Conservation (phyloP, 1,140 invertebrate genomes). For the Drosophila nikananu region DNA sequence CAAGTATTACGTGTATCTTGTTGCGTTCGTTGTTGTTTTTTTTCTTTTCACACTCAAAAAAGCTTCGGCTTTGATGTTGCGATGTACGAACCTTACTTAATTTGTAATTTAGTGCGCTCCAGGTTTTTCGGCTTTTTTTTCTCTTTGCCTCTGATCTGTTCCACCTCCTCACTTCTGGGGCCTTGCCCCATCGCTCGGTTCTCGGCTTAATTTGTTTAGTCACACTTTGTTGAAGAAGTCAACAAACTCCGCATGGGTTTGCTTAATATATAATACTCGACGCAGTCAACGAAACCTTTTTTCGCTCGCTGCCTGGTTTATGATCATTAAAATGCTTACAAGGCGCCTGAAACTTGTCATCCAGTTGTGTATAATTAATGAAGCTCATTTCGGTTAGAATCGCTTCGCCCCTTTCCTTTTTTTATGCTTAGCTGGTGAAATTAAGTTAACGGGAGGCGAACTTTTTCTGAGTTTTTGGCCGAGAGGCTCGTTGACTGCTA, state of each 20-base stretch:
- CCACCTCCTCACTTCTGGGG: background rate
- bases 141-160: slow-evolving; percentile 24
- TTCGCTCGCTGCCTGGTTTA: slow-evolving; percentile 39
- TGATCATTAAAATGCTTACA: slow-evolving; percentile 67
- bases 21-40: slow-evolving; percentile 13
- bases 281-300: slow-evolving; percentile 39
- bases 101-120: slow-evolving; percentile 68
- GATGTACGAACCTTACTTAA: slow-evolving; percentile 60
- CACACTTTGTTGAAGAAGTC: slow-evolving; percentile 82
- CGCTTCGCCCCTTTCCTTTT: slow-evolving; percentile 21
- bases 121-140: slow-evolving; percentile 37
- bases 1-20: slow-evolving; percentile 37
- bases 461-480: background rate
- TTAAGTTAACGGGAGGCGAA: slow-evolving; percentile 23
- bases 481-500: background rate
- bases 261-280: slow-evolving; percentile 60
- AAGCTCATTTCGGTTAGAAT: slow-evolving; percentile 50
- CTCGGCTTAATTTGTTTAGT: slow-evolving; percentile 80
- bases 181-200: slow-evolving; percentile 37
- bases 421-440: slow-evolving; percentile 16
- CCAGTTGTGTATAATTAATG: slow-evolving; percentile 75
- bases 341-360: slow-evolving; percentile 66
- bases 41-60: slow-evolving; percentile 65
- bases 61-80: slow-evolving; percentile 45
- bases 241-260: slow-evolving; percentile 78